A percentile compares a stretch with the other conserved stretches of the same genome.
Evolutionary conservation across 2,113 vertebrate genomes (phyloP).

Genomic region (Lycocorax pyrrhopterus): DNA sequence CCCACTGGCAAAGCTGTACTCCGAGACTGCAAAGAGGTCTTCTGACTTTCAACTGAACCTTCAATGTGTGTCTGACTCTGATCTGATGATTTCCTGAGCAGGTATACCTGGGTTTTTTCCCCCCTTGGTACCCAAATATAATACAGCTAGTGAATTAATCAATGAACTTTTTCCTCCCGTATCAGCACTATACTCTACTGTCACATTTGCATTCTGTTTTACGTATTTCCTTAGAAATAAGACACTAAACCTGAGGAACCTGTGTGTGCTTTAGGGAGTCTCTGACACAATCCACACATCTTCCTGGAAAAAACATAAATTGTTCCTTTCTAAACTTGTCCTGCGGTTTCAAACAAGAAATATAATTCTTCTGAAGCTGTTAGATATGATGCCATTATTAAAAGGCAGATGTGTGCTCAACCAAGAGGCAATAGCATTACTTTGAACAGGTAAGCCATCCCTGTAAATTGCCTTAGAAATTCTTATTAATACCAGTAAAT

Average conservation of each 20-base stretch:
- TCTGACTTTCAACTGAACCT: background rate
- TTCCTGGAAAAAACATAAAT: background rate
- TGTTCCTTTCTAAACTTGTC: background rate
- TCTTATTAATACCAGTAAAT: slow-evolving; percentile 31
- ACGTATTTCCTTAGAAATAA: background rate
- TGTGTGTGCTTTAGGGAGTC: background rate
- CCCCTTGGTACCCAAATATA: background rate
- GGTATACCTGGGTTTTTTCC: background rate
- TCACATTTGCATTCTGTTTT: background rate
- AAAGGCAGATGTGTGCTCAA: background rate
- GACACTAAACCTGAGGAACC: background rate
- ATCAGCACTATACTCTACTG: background rate
- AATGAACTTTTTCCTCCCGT: background rate
- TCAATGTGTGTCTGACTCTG: background rate
- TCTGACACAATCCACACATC: background rate
- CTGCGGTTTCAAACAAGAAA: background rate
- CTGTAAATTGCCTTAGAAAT: background rate
- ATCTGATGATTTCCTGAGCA: background rate
- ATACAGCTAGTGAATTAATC: background rate
- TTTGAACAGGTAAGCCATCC: background rate
- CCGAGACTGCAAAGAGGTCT: background rate
- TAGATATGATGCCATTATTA: background rate
- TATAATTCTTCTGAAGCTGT: background rate
- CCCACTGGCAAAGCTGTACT: background rate
- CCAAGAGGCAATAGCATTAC: background rate